phyloP scores from a whole-genome alignment of 2,888 invertebrate genomes.

The Ennomos fuscantarius region DNA sequence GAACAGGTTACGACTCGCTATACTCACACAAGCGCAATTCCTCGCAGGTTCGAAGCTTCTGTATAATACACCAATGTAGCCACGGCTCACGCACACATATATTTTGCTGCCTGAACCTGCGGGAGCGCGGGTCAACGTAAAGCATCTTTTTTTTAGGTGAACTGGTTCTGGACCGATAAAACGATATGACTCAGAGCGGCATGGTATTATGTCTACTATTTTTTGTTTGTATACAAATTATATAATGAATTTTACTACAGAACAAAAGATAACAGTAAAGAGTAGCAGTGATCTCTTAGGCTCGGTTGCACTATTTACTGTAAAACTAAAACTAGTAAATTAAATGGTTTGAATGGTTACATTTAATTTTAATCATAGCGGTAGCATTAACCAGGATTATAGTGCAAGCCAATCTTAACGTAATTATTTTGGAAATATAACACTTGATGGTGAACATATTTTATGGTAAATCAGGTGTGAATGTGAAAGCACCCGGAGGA shows the following conservation, averaged over 20 bases:
- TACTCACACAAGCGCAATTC: slow-evolving; percentile 58
- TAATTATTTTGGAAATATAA: too few species aligned
- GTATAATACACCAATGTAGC: slow-evolving; percentile 39
- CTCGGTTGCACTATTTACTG: too few species aligned
- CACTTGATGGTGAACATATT: too few species aligned
- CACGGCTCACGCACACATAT: slow-evolving; percentile 52
- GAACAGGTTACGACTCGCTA: slow-evolving; percentile 78
- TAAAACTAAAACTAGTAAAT: too few species aligned
- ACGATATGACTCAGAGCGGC: slow-evolving; percentile 72
- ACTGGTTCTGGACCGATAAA: slow-evolving; percentile 76
- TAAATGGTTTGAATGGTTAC: too few species aligned
- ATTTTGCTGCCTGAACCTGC: slow-evolving; percentile 48
- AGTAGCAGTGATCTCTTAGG: too few species aligned
- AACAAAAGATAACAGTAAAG: too few species aligned
- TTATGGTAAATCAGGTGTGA: too few species aligned
- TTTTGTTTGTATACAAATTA: slow-evolving; percentile 39
- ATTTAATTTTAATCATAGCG: too few species aligned
- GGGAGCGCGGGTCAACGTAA: slow-evolving; percentile 72
- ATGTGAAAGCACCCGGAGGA: too few species aligned
- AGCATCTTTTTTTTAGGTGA: slow-evolving; percentile 67
- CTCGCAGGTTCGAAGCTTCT: slow-evolving; percentile 44
- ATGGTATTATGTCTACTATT: slow-evolving; percentile 34
- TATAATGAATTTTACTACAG: slow-evolving; percentile 14
- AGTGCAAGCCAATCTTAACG: too few species aligned
- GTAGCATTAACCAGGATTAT: too few species aligned